Evolutionary conservation across 2,888 invertebrate genomes (phyloP).

Genomic region (Anarsia innoxiella): DNA sequence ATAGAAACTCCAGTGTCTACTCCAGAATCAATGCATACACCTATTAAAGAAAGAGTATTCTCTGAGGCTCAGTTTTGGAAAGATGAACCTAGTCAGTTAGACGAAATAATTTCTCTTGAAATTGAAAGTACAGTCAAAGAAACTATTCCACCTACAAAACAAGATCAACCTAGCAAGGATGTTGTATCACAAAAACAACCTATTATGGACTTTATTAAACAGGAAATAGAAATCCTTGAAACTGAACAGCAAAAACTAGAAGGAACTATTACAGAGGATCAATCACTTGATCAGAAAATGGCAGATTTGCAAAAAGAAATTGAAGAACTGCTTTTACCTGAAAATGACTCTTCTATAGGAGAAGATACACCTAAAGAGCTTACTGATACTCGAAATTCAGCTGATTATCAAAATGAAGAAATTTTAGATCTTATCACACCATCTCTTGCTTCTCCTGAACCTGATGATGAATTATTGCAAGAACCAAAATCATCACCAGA

Average conservation of each 20-base stretch:
- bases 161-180: not conserved
- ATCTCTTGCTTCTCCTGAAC: constrained; percentile 51
- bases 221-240: constrained; percentile 26
- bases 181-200: constrained; percentile 1
- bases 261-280: constrained; percentile 45
- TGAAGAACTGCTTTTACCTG: constrained; percentile 63
- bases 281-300: constrained; percentile 64
- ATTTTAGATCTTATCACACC: constrained; percentile 47
- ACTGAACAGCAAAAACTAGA: constrained; percentile 17
- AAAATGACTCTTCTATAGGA: constrained; percentile 57
- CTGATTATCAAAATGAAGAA: constrained; percentile 49
- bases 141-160: not conserved
- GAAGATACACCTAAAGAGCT: constrained; percentile 51
- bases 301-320: constrained; percentile 68
- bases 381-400: constrained; percentile 38
- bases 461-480: constrained; percentile 31
- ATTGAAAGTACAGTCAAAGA: constrained; percentile 23
- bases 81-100: constrained; percentile 40
- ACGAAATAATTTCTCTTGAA: constrained; percentile 42
- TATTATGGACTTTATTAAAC: constrained; percentile 18
- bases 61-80: constrained; percentile 68
- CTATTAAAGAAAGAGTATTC: constrained; percentile 58
- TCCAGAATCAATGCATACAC: constrained; percentile 58
- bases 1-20: constrained; percentile 42
- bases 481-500: constrained; percentile 14